Percentiles rank a stretch among this genome's conserved stretches.
Evolutionary conservation across 2,113 vertebrate genomes (phyloP).

Genomic region (Girardinichthys multiradiatus): DNA sequence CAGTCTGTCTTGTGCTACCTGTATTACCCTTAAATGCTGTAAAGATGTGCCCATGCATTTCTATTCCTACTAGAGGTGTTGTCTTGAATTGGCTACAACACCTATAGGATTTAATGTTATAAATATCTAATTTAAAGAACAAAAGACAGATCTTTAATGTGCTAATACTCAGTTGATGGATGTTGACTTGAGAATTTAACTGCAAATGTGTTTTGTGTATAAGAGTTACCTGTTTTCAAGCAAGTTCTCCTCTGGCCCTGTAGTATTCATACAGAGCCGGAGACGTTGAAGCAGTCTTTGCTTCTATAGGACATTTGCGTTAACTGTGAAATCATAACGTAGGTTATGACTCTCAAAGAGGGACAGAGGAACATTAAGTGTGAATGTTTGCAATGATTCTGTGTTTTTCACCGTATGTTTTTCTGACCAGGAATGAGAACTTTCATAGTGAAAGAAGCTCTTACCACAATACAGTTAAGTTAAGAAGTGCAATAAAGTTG

Average conservation of each 20-base stretch:
- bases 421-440: slow-evolving; percentile 64
- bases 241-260: slow-evolving; percentile 51
- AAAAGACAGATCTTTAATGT: slow-evolving; percentile 71
- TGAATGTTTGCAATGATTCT: slow-evolving; percentile 74
- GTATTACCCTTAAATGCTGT: slow-evolving; percentile 63
- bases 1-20: slow-evolving; percentile 76
- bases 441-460: slow-evolving; percentile 78
- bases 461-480: slow-evolving; percentile 62
- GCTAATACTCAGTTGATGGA: slow-evolving; percentile 67
- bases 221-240: slow-evolving; percentile 53
- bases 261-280: slow-evolving; percentile 51
- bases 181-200: slow-evolving; percentile 67
- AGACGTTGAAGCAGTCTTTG: slow-evolving; percentile 8
- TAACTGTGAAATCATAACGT: slow-evolving; percentile 20
- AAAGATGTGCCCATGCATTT: slow-evolving; percentile 63
- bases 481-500: slow-evolving; percentile 84
- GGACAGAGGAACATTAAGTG: slow-evolving; percentile 40
- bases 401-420: slow-evolving; percentile 75
- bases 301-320: slow-evolving; percentile 36
- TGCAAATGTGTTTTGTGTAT: slow-evolving; percentile 65
- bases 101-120: slow-evolving; percentile 65
- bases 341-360: slow-evolving; percentile 22
- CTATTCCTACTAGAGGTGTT: slow-evolving; percentile 77
- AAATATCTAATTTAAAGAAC: slow-evolving; percentile 70
- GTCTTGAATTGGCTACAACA: slow-evolving; percentile 76